phyloP scores from a whole-genome alignment of 1,140 invertebrate genomes.

The Manduca sexta region DNA sequence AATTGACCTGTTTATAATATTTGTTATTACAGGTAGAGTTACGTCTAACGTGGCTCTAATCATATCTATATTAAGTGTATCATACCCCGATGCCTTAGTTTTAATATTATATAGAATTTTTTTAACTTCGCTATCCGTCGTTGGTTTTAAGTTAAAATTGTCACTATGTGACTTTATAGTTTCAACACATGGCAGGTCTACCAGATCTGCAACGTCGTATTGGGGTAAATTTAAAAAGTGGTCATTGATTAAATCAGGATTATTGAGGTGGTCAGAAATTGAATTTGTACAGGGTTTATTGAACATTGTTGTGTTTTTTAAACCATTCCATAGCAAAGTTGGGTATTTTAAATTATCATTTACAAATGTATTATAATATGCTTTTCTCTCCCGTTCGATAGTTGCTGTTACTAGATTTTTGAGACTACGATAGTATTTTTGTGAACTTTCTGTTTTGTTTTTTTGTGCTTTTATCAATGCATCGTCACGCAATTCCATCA shows the following conservation, averaged over 20 bases:
- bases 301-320: constrained; percentile 4
- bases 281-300: neutral
- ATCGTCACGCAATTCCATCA: constrained; percentile 4
- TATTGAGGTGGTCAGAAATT: constrained; percentile 5
- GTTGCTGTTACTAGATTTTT: constrained; percentile 7
- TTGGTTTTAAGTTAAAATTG: too few species aligned
- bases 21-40: too few species aligned
- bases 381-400: constrained; percentile 10
- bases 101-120: too few species aligned
- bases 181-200: too few species aligned
- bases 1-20: too few species aligned
- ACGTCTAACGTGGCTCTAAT: too few species aligned
- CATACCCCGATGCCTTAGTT: too few species aligned
- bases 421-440: constrained; percentile 8
- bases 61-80: too few species aligned
- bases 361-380: constrained; percentile 9
- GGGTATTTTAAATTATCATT: constrained; percentile 10
- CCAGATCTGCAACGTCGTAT: too few species aligned
- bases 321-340: constrained; percentile 4
- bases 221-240: too few species aligned
- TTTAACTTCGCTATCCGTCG: too few species aligned
- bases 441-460: neutral
- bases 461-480: constrained; percentile 4
- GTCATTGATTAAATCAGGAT: constrained; percentile 3
- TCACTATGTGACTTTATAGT: too few species aligned